These are phyloP conservation scores for Gobionotothen gibberifrons DNA, from an alignment of 2,797 vertebrate species.

Conservation along the genomic window DNA sequence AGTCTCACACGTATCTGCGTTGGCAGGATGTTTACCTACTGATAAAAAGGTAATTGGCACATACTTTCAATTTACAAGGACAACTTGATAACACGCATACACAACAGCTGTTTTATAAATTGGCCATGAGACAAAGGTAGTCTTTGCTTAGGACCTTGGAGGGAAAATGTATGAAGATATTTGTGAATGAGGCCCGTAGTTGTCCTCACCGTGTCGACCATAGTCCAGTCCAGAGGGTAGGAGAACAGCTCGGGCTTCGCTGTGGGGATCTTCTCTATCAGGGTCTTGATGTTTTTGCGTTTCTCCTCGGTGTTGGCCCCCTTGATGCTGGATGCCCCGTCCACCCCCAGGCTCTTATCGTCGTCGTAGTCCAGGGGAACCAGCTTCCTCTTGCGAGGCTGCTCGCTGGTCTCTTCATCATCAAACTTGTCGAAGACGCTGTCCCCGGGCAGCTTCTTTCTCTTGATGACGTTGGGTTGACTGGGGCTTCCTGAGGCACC, in stretches of 20 bases:
- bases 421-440: slow-evolving; percentile 98
- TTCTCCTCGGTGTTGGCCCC: slow-evolving; percentile 97
- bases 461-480: slow-evolving; percentile 92
- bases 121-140: too few relatives aligned
- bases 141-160: too few relatives aligned
- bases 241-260: slow-evolving; percentile 97
- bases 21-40: too few relatives aligned
- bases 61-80: too few relatives aligned
- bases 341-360: slow-evolving; percentile 88
- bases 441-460: slow-evolving; percentile 98
- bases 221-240: slow-evolving; percentile 94
- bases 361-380: slow-evolving; percentile 98
- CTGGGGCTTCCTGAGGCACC: slow-evolving; percentile 94
- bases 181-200: too few relatives aligned
- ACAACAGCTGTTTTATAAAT: too few relatives aligned
- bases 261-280: slow-evolving; percentile 99
- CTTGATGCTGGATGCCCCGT: slow-evolving; percentile 85
- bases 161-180: too few relatives aligned
- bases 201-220: slow-evolving; percentile 85
- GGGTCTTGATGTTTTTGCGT: slow-evolving; percentile 97
- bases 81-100: too few relatives aligned
- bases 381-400: slow-evolving; percentile 95
- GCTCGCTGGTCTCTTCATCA: slow-evolving; percentile 95
- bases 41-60: too few relatives aligned
- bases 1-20: too few relatives aligned